phyloP scores from a whole-genome alignment of 2,888 invertebrate species.

The Amphiduros pacificus region DNA sequence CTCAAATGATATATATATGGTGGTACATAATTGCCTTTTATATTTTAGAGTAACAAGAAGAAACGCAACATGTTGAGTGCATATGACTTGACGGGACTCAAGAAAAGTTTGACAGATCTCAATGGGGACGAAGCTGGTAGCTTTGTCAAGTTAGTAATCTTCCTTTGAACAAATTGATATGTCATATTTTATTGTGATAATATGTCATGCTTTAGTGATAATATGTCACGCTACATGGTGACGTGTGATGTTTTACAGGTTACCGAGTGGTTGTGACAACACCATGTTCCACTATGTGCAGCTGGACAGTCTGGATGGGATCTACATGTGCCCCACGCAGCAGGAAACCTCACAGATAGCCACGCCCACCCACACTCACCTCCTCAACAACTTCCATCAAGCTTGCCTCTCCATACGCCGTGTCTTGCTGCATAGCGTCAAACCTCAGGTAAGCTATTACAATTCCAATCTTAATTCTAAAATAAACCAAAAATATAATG shows the following conservation, averaged over 20 bases:
- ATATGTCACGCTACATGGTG: neutral
- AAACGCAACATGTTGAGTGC: slow-evolving; percentile 28
- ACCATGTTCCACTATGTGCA: slow-evolving; percentile 77
- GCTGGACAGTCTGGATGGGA: slow-evolving; percentile 72
- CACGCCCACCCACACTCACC: slow-evolving; percentile 62
- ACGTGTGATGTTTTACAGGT: slow-evolving; percentile 43
- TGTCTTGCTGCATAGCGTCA: slow-evolving; percentile 13
- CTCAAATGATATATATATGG: neutral
- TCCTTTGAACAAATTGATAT: neutral
- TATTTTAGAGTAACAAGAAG: slow-evolving; percentile 10
- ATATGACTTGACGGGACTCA: slow-evolving; percentile 27
- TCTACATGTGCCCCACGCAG: slow-evolving; percentile 68
- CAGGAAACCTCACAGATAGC: slow-evolving; percentile 34
- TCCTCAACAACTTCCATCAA: slow-evolving; percentile 73
- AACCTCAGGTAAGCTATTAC: slow-evolving; percentile 9
- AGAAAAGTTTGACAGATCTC: slow-evolving; percentile 11
- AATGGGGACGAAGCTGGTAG: slow-evolving; percentile 18
- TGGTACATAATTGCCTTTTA: neutral
- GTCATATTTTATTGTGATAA: too few species aligned
- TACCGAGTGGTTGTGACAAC: slow-evolving; percentile 72
- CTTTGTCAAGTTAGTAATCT: slow-evolving; percentile 24
- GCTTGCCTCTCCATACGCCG: slow-evolving; percentile 65
- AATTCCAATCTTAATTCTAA: too few species aligned
- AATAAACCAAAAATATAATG: too few species aligned
- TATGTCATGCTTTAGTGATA: neutral